Evolutionary conservation across 2,113 vertebrate genomes (phyloP).

Genomic region (Orycteropus afer): DNA sequence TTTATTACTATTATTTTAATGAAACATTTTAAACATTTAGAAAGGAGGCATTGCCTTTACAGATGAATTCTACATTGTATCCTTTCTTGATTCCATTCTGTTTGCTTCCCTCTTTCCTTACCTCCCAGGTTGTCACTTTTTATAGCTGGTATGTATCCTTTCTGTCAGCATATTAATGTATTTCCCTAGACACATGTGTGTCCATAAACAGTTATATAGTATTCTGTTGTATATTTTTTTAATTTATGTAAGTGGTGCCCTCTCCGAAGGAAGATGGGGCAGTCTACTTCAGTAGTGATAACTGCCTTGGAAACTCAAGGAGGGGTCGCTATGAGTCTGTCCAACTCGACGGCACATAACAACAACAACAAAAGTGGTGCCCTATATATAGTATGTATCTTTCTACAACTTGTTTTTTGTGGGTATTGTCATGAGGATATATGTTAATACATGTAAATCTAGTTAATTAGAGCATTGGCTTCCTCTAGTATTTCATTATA

Average conservation of each 20-base stretch:
- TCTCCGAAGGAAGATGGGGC: too few relatives aligned
- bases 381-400: neutral
- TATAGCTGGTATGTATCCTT: neutral
- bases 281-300: too few relatives aligned
- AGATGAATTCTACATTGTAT: neutral
- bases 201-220: neutral
- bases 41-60: neutral
- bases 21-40: too few relatives aligned
- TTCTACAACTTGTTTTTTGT: neutral
- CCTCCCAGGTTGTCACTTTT: neutral
- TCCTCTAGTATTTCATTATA: neutral
- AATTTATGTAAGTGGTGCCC: too few relatives aligned
- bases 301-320: too few relatives aligned
- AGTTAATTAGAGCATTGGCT: neutral
- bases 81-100: neutral
- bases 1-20: too few relatives aligned
- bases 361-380: too few relatives aligned
- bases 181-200: neutral
- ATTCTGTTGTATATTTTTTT: neutral
- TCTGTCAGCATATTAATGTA: neutral
- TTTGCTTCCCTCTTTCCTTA: neutral
- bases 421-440: neutral
- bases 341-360: too few relatives aligned
- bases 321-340: too few relatives aligned
- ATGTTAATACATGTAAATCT: neutral